phyloP scores from a whole-genome alignment of 2,888 invertebrate species.

The Allygus modestus region DNA sequence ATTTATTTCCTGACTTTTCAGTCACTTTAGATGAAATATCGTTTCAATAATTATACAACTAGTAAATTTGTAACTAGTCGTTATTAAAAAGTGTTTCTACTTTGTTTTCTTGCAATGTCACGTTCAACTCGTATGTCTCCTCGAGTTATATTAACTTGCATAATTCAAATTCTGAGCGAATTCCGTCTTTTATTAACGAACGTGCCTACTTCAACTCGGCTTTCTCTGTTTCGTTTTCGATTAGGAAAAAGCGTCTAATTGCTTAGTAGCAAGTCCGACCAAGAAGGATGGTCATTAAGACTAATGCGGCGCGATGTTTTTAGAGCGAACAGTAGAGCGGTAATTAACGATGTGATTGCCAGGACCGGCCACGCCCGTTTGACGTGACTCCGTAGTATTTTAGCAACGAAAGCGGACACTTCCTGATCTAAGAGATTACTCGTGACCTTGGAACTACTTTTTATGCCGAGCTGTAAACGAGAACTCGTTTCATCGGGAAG shows the following conservation, averaged over 20 bases:
- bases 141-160: background rate
- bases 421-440: conserved; percentile 20
- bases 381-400: conserved; percentile 44
- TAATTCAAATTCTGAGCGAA: background rate
- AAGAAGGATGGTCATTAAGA: conserved; percentile 24
- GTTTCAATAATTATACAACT: no score
- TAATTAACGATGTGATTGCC: conserved; percentile 52
- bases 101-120: no score
- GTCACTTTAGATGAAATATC: no score
- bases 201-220: background rate
- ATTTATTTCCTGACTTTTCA: no score
- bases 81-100: no score
- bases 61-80: no score
- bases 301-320: conserved; percentile 35
- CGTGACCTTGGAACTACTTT: conserved; percentile 46
- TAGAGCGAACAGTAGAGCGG: conserved; percentile 31
- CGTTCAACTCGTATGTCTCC: no score
- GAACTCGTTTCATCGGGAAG: conserved; percentile 42
- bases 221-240: conserved; percentile 15
- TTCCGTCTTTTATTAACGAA: background rate
- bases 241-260: conserved; percentile 32
- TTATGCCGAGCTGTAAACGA: conserved; percentile 38
- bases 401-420: conserved; percentile 3
- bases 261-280: background rate
- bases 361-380: conserved; percentile 36